Percentiles rank a stretch among this genome's conserved stretches.
Conservation (phyloP, 2,888 invertebrate species). For the Drosophila subsilvestris region DNA sequence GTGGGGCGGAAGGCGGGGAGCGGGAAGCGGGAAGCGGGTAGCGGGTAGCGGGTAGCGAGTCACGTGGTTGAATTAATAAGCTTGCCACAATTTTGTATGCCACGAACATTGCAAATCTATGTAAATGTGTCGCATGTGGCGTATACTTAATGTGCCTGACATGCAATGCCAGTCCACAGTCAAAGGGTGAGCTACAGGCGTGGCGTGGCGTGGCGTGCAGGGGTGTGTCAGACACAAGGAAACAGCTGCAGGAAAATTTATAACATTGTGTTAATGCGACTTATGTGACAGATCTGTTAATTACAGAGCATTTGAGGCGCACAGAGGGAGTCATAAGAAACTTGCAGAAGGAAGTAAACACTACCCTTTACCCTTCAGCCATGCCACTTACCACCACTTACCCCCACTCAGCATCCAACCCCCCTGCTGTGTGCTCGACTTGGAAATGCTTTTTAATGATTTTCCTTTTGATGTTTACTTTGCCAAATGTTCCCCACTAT, state of each 20-base stretch:
- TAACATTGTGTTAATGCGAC: constrained; percentile 79
- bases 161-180: constrained; percentile 47
- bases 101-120: constrained; percentile 58
- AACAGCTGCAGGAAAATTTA: constrained; percentile 63
- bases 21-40: not conserved
- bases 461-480: constrained; percentile 61
- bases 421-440: constrained; percentile 61
- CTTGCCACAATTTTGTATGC: constrained; percentile 41
- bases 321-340: constrained; percentile 18
- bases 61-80: constrained; percentile 49
- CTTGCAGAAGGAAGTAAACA: constrained; percentile 23
- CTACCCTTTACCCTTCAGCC: not conserved
- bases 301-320: constrained; percentile 61
- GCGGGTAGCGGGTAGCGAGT: not conserved
- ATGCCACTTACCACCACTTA: constrained; percentile 2
- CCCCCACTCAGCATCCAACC: constrained; percentile 4
- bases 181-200: not conserved
- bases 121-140: constrained; percentile 68
- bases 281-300: constrained; percentile 79
- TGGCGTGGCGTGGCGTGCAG: too few relatives aligned
- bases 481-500: constrained; percentile 56
- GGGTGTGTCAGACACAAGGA: not conserved
- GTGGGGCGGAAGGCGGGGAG: not conserved
- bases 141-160: constrained; percentile 66
- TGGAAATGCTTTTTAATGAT: constrained; percentile 69